Conservation (phyloP, 2,888 invertebrate genomes). For the Prenolepis imparis region DNA sequence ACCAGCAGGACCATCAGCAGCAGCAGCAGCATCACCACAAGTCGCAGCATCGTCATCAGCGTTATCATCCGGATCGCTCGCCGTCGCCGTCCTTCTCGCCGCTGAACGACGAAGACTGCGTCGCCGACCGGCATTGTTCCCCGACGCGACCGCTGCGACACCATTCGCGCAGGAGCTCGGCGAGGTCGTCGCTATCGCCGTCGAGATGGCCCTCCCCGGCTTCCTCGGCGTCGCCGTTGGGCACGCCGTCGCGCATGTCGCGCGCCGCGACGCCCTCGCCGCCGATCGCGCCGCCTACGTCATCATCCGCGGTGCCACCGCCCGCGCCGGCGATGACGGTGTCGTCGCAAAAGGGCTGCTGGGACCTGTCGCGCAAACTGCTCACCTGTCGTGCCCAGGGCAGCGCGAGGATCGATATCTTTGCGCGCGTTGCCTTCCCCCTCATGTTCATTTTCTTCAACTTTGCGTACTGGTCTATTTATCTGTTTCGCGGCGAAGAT, state of each 20-base stretch:
- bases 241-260: slow-evolving; percentile 77
- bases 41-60: slow-evolving; percentile 62
- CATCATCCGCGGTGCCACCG: slow-evolving; percentile 63
- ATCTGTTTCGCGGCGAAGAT: slow-evolving; percentile 92
- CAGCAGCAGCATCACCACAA: slow-evolving; percentile 63
- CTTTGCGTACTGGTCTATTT: slow-evolving; percentile 96
- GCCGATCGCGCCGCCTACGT: slow-evolving; percentile 58
- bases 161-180: slow-evolving; percentile 78
- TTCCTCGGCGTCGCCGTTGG: slow-evolving; percentile 79
- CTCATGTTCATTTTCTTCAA: slow-evolving; percentile 97
- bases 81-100: slow-evolving; percentile 62
- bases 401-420: slow-evolving; percentile 94
- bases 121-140: slow-evolving; percentile 62
- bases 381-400: slow-evolving; percentile 82
- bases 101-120: slow-evolving; percentile 47
- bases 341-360: slow-evolving; percentile 75
- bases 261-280: slow-evolving; percentile 77
- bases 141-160: slow-evolving; percentile 73
- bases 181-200: slow-evolving; percentile 73
- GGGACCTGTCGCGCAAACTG: slow-evolving; percentile 79
- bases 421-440: slow-evolving; percentile 97
- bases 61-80: slow-evolving; percentile 55
- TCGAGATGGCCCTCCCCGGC: slow-evolving; percentile 78
- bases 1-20: slow-evolving; percentile 57
- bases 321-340: slow-evolving; percentile 72